phyloP scores from a whole-genome alignment of 2,888 invertebrate species.

The Tortricodes alternella region DNA sequence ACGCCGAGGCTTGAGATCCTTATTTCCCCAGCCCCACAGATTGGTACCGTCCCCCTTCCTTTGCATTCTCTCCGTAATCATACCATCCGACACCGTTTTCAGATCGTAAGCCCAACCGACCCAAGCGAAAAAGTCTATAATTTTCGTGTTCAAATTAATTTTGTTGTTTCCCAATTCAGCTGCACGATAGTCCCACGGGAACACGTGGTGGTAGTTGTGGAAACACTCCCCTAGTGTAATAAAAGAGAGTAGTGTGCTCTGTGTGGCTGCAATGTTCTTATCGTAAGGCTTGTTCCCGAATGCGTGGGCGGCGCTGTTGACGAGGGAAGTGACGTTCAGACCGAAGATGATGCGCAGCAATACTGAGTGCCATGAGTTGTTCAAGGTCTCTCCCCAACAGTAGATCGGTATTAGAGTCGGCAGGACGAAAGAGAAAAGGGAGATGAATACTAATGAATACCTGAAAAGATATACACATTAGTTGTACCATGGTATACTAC shows the following conservation, averaged over 20 bases:
- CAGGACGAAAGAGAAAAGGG: slow-evolving; percentile 65
- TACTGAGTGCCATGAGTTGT: slow-evolving; percentile 88
- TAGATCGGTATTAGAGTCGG: slow-evolving; percentile 91
- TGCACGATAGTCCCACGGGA: slow-evolving; percentile 90
- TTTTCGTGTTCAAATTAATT: slow-evolving; percentile 3
- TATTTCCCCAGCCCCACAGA: slow-evolving; percentile 2
- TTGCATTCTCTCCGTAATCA: neutral
- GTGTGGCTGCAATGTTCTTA: slow-evolving; percentile 73
- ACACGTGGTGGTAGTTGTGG: slow-evolving; percentile 93
- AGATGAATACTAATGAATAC: neutral
- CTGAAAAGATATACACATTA: neutral
- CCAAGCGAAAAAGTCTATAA: slow-evolving; percentile 33
- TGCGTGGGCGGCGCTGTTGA: slow-evolving; percentile 95
- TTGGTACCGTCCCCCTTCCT: slow-evolving; percentile 19
- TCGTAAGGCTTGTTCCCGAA: slow-evolving; percentile 96
- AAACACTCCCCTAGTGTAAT: slow-evolving; percentile 84
- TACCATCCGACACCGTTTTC: slow-evolving; percentile 82
- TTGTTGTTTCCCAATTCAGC: slow-evolving; percentile 80
- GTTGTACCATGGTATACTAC: no score
- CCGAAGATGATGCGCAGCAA: slow-evolving; percentile 89
- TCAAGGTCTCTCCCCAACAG: slow-evolving; percentile 88
- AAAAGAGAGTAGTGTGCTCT: neutral
- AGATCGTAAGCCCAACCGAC: slow-evolving; percentile 91
- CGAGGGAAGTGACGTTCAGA: slow-evolving; percentile 94
- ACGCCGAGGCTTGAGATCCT: no score